Base-by-base conservation (phyloP, 2,113 vertebrate genomes). In the Phoenicopterus ruber region DNA sequence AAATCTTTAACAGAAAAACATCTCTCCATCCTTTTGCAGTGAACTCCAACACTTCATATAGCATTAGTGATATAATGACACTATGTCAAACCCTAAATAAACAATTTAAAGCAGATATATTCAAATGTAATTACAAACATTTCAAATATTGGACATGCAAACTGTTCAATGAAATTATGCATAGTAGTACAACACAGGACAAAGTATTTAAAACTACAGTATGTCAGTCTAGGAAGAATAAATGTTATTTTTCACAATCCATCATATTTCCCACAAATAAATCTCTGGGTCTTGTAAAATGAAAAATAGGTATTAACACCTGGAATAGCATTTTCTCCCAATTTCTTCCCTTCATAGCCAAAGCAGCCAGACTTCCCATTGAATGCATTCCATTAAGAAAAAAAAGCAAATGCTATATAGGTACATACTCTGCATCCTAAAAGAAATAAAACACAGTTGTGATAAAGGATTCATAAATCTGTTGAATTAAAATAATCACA, bases 61-160 rank as follows among this genome's bases (percentile, higher is more conserved):
- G 13, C 22, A 32, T 84, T 82, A 55, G 13, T 91, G 63, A 79
- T 65, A 78, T 9, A 83, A 72, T 40, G 65, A 59, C 32, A 59
- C 21, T 44, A 22, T 0, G 2, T n/a, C 61, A 88, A 70, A 57
- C 9, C 40, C 59, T 88, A 95, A 94, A 89, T 44, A 83, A 92
- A 88, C 15, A 86, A 86, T 54, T 93, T 94, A 90, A 96, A 54
- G 34, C 32, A 88, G 19, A 55, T 80, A 83, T 86, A 87, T 93
- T 96, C 82, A 94, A 95, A 84, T 13, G 90, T 80, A 96, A 91
- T 94, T 94, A 79, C n/a, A 76, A 94, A 69, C 38, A 82, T 82
- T 96, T 84, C 34, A 86, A 80, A 40, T n/a, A 85, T 42, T 91
- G 82, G 16, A 67, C 40, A 74, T 86, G 50, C 92, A 96, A 97